These are phyloP conservation scores for Butorides virescens DNA, from an alignment of 2,113 vertebrate genomes.

Conservation along the genomic window DNA sequence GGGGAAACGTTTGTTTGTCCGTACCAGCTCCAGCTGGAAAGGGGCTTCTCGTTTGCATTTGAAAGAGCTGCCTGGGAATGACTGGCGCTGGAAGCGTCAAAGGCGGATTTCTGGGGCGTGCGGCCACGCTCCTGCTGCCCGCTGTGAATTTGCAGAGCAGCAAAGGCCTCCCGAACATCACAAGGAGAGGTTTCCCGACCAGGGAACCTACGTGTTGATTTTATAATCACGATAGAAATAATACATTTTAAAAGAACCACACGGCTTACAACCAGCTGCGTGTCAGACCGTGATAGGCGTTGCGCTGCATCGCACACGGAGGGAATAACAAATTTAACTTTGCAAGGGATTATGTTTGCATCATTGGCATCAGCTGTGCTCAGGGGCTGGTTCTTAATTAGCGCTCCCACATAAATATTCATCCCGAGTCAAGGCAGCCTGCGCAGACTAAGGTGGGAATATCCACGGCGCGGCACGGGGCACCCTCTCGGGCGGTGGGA, in stretches of 20 bases:
- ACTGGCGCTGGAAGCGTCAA: not conserved
- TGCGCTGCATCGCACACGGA: not conserved
- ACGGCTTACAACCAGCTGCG: not conserved
- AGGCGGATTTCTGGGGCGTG: not conserved
- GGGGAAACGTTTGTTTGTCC: not conserved
- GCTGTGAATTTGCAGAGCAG: not conserved
- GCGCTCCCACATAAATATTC: not conserved
- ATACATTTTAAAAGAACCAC: accelerated
- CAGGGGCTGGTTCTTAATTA: not conserved
- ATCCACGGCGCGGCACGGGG: not conserved
- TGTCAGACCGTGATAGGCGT: not conserved
- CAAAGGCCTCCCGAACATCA: accelerated
- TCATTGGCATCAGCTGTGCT: not conserved
- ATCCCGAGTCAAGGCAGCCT: not conserved
- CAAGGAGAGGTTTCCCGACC: not conserved
- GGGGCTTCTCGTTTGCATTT: not conserved
- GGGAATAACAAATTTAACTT: not conserved
- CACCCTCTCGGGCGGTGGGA: not conserved
- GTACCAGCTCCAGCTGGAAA: not conserved
- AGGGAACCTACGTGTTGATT: not conserved
- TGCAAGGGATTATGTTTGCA: not conserved
- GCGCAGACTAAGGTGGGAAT: not conserved
- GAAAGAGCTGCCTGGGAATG: accelerated
- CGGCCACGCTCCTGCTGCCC: accelerated
- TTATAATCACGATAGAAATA: not conserved